Conservation (phyloP, 2,113 vertebrate species). For the Zapornia atra region DNA sequence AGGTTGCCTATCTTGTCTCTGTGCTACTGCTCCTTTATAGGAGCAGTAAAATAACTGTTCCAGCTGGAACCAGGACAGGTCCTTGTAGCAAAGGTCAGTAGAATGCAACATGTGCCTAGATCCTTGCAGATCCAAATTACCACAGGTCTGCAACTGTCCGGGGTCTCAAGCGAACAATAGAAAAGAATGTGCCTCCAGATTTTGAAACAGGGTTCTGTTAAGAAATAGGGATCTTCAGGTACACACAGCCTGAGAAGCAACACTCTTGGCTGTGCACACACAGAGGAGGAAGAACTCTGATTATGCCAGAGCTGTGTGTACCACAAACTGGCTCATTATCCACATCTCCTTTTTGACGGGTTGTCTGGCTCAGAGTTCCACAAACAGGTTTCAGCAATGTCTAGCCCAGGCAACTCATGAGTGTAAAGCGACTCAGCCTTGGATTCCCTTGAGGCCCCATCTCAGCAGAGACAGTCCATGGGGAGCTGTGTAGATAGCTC, state of each 20-base stretch:
- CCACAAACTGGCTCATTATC: neutral
- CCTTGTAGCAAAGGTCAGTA: neutral
- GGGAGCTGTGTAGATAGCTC: too few species aligned
- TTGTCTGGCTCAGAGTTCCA: neutral
- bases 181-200: neutral
- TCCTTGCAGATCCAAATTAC: neutral
- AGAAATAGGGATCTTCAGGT: neutral
- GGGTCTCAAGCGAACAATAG: neutral
- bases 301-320: neutral
- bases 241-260: accelerated
- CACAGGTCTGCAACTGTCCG: neutral
- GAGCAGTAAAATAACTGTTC: too few species aligned
- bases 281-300: neutral
- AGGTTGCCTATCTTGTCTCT: neutral
- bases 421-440: too few species aligned
- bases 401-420: too few species aligned
- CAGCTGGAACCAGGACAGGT: too few species aligned
- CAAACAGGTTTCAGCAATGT: too few species aligned
- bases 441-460: too few species aligned
- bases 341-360: neutral
- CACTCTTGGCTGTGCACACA: neutral
- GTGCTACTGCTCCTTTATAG: neutral
- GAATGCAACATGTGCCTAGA: neutral
- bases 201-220: neutral
- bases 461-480: too few species aligned